Evolutionary conservation across 1,140 invertebrate genomes (phyloP), one percentile per base, ranked within the genome.

Genomic region (Zaprionus capensis): DNA sequence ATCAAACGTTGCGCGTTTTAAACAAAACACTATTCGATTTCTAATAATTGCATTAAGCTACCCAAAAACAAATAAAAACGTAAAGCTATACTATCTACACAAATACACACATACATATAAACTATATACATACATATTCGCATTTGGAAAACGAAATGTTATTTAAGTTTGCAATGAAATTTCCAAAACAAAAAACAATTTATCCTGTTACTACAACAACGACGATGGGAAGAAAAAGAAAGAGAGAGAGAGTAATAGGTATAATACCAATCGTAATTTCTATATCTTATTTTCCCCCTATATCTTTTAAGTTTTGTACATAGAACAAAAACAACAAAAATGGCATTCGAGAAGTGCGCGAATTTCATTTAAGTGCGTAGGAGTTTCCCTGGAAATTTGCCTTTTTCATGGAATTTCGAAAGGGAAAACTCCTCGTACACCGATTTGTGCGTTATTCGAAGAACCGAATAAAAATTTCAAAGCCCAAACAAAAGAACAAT

Each of bases 1-100:
- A 81, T 82, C 82, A 80, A 86, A 72, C 51, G 82, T 84, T 85
- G 78, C 73, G 82, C 82, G 82, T 82, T 87, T 81, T 74, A 73
- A 71, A 69, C 71, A 68, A 36, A 72, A 72, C 79, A 87, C 83
- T 87, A 87, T 86, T 86, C 83, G 80, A 86, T 82, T 86, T 87
- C 83, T 72, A 82, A 68, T 83, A 77, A 84, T 86, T 84, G 83
- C 84, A 87, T 87, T 87, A 86, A 87, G 72, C 82, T 87, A 78
- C 62, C 44, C 38, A 57, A 65, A 65, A 38, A 9, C 36, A 81
- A 55, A 82, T 28, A 44, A 57, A 66, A 71, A 77, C 36, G 55
- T 81, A 80, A 76, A 80, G 77, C 76, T 83, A 85, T 88, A 88
- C 81, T 84, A 84, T 84, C 78, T 53, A 81, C 77, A 79, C 77